A percentile compares a stretch with the other conserved stretches of the same genome.
These are phyloP conservation scores for Reticulitermes lucifugus DNA, from an alignment of 2,888 invertebrate genomes.

Conservation along the genomic window DNA sequence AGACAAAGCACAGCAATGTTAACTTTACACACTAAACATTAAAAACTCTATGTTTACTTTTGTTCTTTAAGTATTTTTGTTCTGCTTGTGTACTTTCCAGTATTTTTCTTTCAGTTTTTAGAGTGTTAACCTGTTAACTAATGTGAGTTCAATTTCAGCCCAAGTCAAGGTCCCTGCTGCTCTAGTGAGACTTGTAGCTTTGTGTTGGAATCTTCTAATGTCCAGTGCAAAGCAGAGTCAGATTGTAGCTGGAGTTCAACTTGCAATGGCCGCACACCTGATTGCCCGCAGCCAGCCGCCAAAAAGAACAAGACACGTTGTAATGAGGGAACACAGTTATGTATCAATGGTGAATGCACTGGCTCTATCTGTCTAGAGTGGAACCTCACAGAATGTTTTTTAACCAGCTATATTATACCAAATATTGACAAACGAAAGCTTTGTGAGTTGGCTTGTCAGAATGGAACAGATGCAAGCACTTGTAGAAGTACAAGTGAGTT, in stretches of 20 bases:
- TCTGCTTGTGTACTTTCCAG: not conserved
- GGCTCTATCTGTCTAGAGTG: conserved; percentile 96
- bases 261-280: conserved; percentile 87
- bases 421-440: conserved; percentile 86
- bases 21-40: too few species aligned
- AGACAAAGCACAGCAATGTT: too few species aligned
- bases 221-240: conserved; percentile 84
- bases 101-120: conserved; percentile 14
- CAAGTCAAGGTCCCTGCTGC: conserved; percentile 98
- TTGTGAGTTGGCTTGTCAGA: conserved; percentile 98
- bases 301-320: conserved; percentile 93
- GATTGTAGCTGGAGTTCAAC: conserved; percentile 91
- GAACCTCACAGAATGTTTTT: conserved; percentile 95
- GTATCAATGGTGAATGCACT: conserved; percentile 90
- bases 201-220: conserved; percentile 72
- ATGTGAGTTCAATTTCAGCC: conserved; percentile 69
- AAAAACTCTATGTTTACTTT: too few species aligned
- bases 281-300: conserved; percentile 87
- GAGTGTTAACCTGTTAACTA: conserved; percentile 36
- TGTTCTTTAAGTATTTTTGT: too few species aligned
- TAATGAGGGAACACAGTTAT: conserved; percentile 89
- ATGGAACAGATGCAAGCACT: conserved; percentile 77
- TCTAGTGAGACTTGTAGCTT: conserved; percentile 82
- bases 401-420: conserved; percentile 81
- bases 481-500: conserved; percentile 92